Conservation (phyloP, 2,113 vertebrate species). For the Rhabdornis inornatus region DNA sequence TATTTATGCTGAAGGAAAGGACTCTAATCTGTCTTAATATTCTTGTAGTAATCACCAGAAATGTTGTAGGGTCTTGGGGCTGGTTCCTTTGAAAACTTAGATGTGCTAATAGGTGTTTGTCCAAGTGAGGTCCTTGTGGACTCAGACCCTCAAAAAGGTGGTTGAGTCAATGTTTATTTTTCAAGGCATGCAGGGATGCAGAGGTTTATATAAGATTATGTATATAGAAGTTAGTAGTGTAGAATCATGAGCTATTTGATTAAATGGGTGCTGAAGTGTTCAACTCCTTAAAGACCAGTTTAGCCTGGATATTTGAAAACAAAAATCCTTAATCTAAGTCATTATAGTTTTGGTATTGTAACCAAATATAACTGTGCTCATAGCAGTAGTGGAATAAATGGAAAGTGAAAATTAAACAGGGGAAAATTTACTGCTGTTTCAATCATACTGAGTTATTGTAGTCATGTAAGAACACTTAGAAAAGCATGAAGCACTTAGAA, state of each 20-base stretch:
- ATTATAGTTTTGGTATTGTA: not conserved
- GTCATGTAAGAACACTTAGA: slow-evolving; percentile 34
- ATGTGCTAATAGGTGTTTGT: slow-evolving; percentile 2
- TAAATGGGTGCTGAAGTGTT: not conserved
- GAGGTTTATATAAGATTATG: slow-evolving; percentile 1
- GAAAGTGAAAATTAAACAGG: slow-evolving; percentile 41
- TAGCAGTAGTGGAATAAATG: not conserved
- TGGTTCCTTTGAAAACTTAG: not conserved
- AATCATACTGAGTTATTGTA: slow-evolving; percentile 41
- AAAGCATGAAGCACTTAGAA: slow-evolving; percentile 25
- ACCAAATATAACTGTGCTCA: not conserved
- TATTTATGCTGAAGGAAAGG: not conserved
- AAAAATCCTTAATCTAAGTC: not conserved
- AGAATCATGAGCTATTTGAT: not conserved
- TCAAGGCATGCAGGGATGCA: not conserved
- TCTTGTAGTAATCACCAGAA: not conserved
- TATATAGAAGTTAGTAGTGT: not conserved
- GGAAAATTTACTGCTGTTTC: slow-evolving; percentile 32
- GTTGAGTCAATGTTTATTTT: slow-evolving; percentile 1
- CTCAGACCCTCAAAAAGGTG: not conserved
- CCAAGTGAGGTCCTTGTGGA: not conserved
- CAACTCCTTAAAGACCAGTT: not conserved
- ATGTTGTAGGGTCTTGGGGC: not conserved
- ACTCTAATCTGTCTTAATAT: not conserved
- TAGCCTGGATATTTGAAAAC: not conserved